Evolutionary conservation across 2,888 invertebrate species (phyloP), one percentile per base, ranked within the genome.

Genomic region (Rambutsinella grinnellia): DNA sequence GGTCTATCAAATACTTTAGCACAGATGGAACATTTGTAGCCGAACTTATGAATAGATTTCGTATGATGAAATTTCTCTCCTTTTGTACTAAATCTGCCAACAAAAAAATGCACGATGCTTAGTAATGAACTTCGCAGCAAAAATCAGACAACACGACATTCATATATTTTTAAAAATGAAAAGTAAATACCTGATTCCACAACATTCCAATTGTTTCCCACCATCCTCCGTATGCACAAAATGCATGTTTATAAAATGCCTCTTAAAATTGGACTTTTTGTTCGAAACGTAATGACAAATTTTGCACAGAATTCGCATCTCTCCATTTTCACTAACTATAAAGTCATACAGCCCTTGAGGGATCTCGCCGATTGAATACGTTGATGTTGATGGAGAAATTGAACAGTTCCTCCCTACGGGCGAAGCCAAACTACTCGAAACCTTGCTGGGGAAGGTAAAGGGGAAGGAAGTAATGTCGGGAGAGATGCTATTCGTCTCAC

Each of bases 241-340:
- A 77, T 87, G 87, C 87, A 87, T 87, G 2, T 87, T 87, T 2
- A 85, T 82, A 27, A 86, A 85, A 81, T 87, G 87, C 3, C 87
- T 82, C 72, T 86, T 87, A 46, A 87, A 84, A 78, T 87, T 87
- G 80, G 77, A 77, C n/a, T 75, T 66, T 44, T 80, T 80, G 54
- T 80, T 78, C 17, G 78, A 75, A 86, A 86, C 80, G 86, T 87
- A 80, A 46, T 71, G 68, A 23, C 79, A 80, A 13, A 58, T 60
- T 44, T 68, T 56, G 36, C 79, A 80, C 17, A 63, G 17, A 17
- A 77, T 70, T 26, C 60, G 36, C n/a, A 53, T 23, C 47, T 80
- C 74, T 1, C 79, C 79, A 46, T 60, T 70, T 3, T 57, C 58
- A 5, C 58, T 57, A 1, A 71, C 13, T 5, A 71, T 15, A 15